phyloP scores from a whole-genome alignment of 2,888 invertebrate species.

The Macroteleia sp. region DNA sequence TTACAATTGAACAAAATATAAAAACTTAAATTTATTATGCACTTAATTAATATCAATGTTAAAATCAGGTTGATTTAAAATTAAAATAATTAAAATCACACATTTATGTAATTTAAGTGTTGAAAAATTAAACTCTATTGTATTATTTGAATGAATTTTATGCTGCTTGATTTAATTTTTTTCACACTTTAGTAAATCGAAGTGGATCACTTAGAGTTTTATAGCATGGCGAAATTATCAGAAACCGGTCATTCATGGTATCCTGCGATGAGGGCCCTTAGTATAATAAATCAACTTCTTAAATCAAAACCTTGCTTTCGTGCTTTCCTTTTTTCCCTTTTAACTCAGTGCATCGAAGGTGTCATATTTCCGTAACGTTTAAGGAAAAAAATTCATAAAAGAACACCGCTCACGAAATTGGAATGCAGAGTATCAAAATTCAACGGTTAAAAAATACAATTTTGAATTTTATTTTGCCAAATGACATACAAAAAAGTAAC shows the following conservation, averaged over 20 bases:
- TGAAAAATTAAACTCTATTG: no score
- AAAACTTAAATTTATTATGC: no score
- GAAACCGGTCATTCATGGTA: slow-evolving; percentile 55
- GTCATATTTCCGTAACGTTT: slow-evolving; percentile 61
- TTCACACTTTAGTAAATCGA: slow-evolving; percentile 40
- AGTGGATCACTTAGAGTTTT: slow-evolving; percentile 44
- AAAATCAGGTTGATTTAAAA: no score
- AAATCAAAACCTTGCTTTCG: slow-evolving; percentile 55
- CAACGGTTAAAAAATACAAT: slow-evolving; percentile 5
- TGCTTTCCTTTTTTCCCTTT: slow-evolving; percentile 33
- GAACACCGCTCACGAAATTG: slow-evolving; percentile 37
- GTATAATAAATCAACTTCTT: slow-evolving; percentile 63
- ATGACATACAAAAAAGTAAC: no score
- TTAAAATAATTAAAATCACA: no score
- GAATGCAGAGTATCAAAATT: slow-evolving; percentile 43
- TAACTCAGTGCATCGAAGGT: slow-evolving; percentile 55
- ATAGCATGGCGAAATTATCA: slow-evolving; percentile 49
- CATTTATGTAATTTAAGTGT: no score
- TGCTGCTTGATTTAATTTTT: slow-evolving; percentile 32
- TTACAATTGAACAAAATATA: no score
- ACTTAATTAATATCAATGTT: no score
- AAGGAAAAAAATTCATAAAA: slow-evolving; percentile 29
- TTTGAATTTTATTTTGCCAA: slow-evolving; percentile 13
- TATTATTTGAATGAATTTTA: background rate
- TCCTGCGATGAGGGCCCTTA: slow-evolving; percentile 29